Evolutionary conservation across 1,140 invertebrate species (phyloP).

Genomic region (Aphelenchoides fujianensis): DNA sequence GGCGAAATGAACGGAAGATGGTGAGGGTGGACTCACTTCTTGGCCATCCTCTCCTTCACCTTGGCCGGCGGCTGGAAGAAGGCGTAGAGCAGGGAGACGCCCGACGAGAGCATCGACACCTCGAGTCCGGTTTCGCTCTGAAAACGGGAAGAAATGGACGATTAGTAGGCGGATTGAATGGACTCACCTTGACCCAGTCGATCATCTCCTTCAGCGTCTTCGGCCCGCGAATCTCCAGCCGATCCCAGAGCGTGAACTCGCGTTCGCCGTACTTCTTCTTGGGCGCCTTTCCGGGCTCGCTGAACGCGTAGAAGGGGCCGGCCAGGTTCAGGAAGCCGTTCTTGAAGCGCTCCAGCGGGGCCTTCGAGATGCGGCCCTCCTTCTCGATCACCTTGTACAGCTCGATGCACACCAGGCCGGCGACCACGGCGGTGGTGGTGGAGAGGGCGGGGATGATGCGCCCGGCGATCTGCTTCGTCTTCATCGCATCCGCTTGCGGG

Average conservation of each 20-base stretch:
- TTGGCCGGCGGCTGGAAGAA: slow-evolving; percentile 94
- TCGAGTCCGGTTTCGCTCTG: slow-evolving; percentile 71
- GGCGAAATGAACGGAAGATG: slow-evolving; percentile 4
- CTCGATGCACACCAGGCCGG: slow-evolving; percentile 87
- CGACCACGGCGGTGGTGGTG: slow-evolving; percentile 92
- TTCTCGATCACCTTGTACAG: slow-evolving; percentile 79
- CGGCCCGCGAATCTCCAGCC: slow-evolving; percentile 90
- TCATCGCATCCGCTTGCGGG: slow-evolving; percentile 84
- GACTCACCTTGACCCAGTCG: slow-evolving; percentile 78
- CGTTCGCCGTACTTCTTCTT: slow-evolving; percentile 87
- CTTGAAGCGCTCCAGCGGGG: slow-evolving; percentile 75
- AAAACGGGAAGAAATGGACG: too few relatives aligned
- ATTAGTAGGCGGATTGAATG: slow-evolving; percentile 27
- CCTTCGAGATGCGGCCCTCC: slow-evolving; percentile 60
- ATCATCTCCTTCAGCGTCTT: slow-evolving; percentile 88
- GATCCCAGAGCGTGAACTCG: slow-evolving; percentile 96
- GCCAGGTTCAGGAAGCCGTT: slow-evolving; percentile 96
- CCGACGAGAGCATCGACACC: slow-evolving; percentile 96
- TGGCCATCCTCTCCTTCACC: slow-evolving; percentile 77
- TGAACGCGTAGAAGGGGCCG: slow-evolving; percentile 92
- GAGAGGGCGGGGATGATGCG: slow-evolving; percentile 99
- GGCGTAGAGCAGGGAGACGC: slow-evolving; percentile 95
- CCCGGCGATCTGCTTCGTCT: slow-evolving; percentile 94
- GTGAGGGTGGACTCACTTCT: slow-evolving; percentile 66
- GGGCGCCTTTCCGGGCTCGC: slow-evolving; percentile 84